phyloP scores from a whole-genome alignment of 2,888 invertebrate species.

The Chrysomela aeneicollis region DNA sequence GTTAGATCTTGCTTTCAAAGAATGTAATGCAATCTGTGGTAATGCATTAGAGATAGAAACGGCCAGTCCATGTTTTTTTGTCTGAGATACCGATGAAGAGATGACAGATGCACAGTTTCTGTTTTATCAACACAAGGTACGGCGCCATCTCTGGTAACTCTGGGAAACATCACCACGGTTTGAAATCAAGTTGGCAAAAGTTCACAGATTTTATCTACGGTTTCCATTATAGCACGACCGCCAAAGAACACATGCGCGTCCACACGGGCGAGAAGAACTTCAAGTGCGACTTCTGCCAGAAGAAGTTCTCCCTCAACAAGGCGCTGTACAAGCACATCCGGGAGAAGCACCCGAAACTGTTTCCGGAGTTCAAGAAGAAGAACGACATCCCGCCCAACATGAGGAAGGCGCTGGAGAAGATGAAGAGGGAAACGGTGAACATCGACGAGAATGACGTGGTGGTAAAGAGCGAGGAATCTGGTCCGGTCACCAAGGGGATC shows the following conservation, averaged over 20 bases:
- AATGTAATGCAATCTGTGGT: no score
- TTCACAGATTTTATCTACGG: no score
- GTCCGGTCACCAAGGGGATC: not conserved
- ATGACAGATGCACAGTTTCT: no score
- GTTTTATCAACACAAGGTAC: no score
- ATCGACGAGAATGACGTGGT: slow-evolving; percentile 21
- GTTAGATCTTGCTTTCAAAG: no score
- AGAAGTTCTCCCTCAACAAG: slow-evolving; percentile 53
- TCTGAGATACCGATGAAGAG: no score
- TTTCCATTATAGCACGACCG: slow-evolving; percentile 50
- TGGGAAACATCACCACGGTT: no score
- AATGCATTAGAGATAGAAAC: no score
- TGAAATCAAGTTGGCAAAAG: no score
- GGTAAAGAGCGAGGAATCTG: not conserved
- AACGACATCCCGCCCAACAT: slow-evolving; percentile 44
- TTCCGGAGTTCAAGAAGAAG: slow-evolving; percentile 48
- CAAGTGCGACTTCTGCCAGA: slow-evolving; percentile 51
- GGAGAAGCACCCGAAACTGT: slow-evolving; percentile 51
- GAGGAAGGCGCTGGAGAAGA: slow-evolving; percentile 41
- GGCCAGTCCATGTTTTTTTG: no score
- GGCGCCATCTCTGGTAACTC: no score
- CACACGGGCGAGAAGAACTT: slow-evolving; percentile 56
- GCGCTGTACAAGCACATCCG: slow-evolving; percentile 54
- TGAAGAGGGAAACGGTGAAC: slow-evolving; percentile 28
- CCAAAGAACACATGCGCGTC: slow-evolving; percentile 54